Base-by-base conservation (phyloP, 2,888 invertebrate species). In the Muscina levida region DNA sequence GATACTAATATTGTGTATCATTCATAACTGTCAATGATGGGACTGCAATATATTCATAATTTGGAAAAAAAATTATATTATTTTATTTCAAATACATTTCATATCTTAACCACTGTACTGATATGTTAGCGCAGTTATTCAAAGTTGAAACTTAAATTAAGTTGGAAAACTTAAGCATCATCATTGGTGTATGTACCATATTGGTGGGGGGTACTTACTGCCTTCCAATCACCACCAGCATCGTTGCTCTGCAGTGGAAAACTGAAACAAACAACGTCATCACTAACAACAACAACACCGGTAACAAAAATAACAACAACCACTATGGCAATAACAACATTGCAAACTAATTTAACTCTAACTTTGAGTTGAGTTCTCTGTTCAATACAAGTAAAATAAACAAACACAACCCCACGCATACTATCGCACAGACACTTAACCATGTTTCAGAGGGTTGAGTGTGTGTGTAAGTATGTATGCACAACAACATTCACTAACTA, bases 141-240 rank as follows among this genome's bases (percentile, higher is more conserved):
- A 68, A 68, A 68, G 51, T 74, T 74, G 37, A 42, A 74, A 74
- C 59, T 59, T 59, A 62, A 59, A 68, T 74, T 59, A 59, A 68
- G 74, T 68, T 74, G 37, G 59, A 57, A 74, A 74, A 74, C 67
- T 67, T 42, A 59, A 48, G 44, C 46, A 67, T 74, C 19, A 66
- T 44, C 44, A 17, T 59, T n/a, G 11, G 17, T 44, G 4, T 46
- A 59, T 44, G 4, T 46, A 59, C 59, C 19, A 51, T 2, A 44
- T 1, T 19, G 24, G 15, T n/a, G 15, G 37, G 10, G n/a, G n/a
- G n/a, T n/a, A n/a, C n/a, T n/a, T 13, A 56, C 4, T 6, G 31
- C 57, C 31, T 26, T n/a, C n/a, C n/a, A n/a, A n/a, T n/a, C 57
- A 57, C 26, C 31, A 57, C 31, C 17, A 70, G 22, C 44, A 26